A percentile compares a stretch with the other conserved stretches of the same genome.
These are phyloP conservation scores for Lepilemur septentrionalis DNA, from an alignment of 2,797 vertebrate genomes.

Conservation along the genomic window DNA sequence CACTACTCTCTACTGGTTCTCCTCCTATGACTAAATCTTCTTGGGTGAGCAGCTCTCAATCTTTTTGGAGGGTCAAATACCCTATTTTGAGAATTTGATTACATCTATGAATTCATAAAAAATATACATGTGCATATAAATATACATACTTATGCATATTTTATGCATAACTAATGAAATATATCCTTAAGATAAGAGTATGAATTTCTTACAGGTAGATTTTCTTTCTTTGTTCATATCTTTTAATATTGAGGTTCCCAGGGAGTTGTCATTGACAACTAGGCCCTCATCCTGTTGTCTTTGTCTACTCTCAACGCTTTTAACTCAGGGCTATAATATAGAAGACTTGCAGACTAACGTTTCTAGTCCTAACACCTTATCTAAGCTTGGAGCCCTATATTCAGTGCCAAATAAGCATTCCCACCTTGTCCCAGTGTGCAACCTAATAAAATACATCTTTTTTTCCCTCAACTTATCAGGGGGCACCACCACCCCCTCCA, in stretches of 20 bases:
- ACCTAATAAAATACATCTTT: not conserved
- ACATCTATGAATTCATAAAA: not conserved
- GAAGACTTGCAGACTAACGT: not conserved
- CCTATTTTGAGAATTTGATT: conserved; percentile 25
- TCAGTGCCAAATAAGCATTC: not conserved
- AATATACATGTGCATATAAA: not conserved
- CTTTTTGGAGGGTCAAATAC: not conserved
- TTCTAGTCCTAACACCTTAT: not conserved
- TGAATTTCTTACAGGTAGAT: not conserved
- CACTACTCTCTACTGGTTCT: not conserved
- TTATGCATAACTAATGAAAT: not conserved
- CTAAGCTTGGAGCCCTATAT: not conserved
- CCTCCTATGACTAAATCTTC: not conserved
- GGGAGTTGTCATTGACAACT: not conserved
- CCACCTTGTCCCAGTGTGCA: not conserved
- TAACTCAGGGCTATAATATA: not conserved
- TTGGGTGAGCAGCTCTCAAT: not conserved
- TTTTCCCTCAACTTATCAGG: not conserved
- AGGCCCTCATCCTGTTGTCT: not conserved
- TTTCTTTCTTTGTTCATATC: not conserved
- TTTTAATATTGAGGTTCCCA: not conserved
- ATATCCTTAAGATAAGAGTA: not conserved
- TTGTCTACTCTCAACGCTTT: not conserved
- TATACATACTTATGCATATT: not conserved
- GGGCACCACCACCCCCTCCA: not conserved